These are phyloP conservation scores for Ferrisia virgata DNA, from an alignment of 2,888 invertebrate species.

Conservation along the genomic window DNA sequence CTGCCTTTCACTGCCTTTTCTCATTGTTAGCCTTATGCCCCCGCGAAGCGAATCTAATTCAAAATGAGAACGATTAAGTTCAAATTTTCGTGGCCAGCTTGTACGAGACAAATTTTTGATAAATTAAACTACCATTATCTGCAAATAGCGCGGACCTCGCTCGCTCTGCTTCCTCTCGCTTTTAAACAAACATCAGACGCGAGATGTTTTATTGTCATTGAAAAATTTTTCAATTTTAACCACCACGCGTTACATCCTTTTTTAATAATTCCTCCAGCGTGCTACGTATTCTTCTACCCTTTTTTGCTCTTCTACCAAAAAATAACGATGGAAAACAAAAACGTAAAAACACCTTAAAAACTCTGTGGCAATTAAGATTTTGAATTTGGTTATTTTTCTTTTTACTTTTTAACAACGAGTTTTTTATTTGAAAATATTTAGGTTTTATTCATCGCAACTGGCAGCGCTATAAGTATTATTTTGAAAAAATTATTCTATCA, in stretches of 20 bases:
- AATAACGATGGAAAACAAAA: too few species aligned
- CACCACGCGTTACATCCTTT: not conserved
- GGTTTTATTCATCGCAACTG: too few species aligned
- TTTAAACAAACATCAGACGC: not conserved
- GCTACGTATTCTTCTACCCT: too few species aligned
- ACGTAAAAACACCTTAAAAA: too few species aligned
- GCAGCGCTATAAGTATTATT: too few species aligned
- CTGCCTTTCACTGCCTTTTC: not conserved
- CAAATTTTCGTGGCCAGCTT: not conserved
- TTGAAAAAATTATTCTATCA: too few species aligned
- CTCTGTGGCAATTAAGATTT: too few species aligned
- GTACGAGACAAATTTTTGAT: not conserved
- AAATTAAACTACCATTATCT: not conserved
- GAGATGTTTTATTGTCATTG: not conserved
- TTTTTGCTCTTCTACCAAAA: too few species aligned
- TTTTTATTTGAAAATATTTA: too few species aligned
- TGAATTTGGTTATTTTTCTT: too few species aligned
- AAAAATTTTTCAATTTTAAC: not conserved
- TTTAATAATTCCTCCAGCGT: too few species aligned
- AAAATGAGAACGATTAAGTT: slow-evolving; percentile 16
- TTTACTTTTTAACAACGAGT: too few species aligned
- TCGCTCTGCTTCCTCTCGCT: not conserved
- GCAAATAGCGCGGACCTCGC: not conserved
- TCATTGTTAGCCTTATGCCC: not conserved
- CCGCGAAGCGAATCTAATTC: not conserved